Evolutionary conservation across 1,140 invertebrate genomes (phyloP), one percentile per base, ranked within the genome.

Genomic region (Panulirus ornatus): DNA sequence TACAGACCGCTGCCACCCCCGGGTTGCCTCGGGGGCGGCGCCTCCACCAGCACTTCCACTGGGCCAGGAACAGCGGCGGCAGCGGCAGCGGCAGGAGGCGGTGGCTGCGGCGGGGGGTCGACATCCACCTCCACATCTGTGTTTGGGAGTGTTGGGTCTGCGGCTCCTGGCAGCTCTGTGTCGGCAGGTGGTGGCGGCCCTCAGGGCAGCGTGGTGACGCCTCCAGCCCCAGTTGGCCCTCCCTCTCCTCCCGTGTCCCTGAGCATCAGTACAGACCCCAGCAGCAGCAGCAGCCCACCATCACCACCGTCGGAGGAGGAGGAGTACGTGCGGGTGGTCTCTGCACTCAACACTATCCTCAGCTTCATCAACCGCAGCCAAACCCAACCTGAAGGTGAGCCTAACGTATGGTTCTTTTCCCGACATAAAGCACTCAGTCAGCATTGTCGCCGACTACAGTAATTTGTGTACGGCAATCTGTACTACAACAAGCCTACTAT

Each of bases 1-100:
- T 42, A 38, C 44, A 47, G 47, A n/a, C 76, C 40, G 19, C 58
- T 16, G 6, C 66, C 40, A 5, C 22, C 63, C 16, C 40, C 2
- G 30, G n/a, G n/a, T 0, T 84, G 82, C 40, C 82, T 42, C n/a
- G 82, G 82, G 22, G 82, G 82, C 27, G 82, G 82, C 22, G 82
- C 63, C 11, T 84, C 82, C 38, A 84, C 82, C 36, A 84, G 82
- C 27, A 84, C 82, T 11, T 84, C 82, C 27, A 84, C 82, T 30
- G 82, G 82, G 30, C 82, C 82, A 42, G 82, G 82, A 27, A 27
- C 34, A 38, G 58, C 82, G 6, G 58, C 82, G n/a, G 82, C 82
- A 71, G 82, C 82, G 6, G 82, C 82, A 42, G 82, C 82, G 19
- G 82, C 82, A 71, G 82, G 63, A 70, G 82, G 82, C 6, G 58